These are phyloP conservation scores for Agapostemon virescens DNA, from an alignment of 2,888 invertebrate genomes.

Conservation along the genomic window DNA sequence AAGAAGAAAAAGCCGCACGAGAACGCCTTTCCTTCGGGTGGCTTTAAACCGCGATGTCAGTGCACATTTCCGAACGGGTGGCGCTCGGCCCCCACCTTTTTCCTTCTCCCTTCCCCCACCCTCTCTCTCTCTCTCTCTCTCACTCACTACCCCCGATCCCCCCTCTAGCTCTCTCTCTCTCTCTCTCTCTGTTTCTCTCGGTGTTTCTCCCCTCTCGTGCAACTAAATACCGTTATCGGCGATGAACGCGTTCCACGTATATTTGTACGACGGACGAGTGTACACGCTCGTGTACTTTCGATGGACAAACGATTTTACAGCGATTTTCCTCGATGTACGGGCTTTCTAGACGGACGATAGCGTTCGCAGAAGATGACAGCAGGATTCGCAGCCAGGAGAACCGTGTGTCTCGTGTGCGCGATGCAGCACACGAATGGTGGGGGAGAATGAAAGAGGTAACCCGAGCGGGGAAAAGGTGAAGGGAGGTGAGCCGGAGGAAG, in stretches of 20 bases:
- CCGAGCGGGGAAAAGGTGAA: slow-evolving; percentile 44
- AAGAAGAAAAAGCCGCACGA: slow-evolving; percentile 61
- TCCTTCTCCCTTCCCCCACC: slow-evolving; percentile 26
- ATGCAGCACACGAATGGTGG: slow-evolving; percentile 66
- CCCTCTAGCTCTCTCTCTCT: slow-evolving; percentile 16
- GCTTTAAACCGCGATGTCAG: slow-evolving; percentile 65
- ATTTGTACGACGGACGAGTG: background rate
- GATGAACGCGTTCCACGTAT: slow-evolving; percentile 31
- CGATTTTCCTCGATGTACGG: slow-evolving; percentile 29
- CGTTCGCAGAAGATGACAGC: slow-evolving; percentile 67
- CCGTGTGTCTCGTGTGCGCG: slow-evolving; percentile 70
- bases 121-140: slow-evolving; percentile 1
- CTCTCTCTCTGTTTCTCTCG: background rate
- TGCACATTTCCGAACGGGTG: slow-evolving; percentile 65
- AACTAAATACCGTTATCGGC: slow-evolving; percentile 58
- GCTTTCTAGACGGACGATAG: slow-evolving; percentile 42
- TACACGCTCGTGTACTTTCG: background rate
- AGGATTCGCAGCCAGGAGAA: slow-evolving; percentile 58
- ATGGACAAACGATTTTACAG: background rate
- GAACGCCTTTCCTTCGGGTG: slow-evolving; percentile 61
- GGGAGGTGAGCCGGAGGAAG: slow-evolving; percentile 46
- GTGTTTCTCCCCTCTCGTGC: slow-evolving; percentile 30
- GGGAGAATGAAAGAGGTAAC: slow-evolving; percentile 63
- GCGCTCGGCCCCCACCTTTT: slow-evolving; percentile 42
- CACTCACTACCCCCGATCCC: too few relatives aligned